A percentile compares a stretch with the other conserved stretches of the same genome.
Evolutionary conservation across 1,140 invertebrate species (phyloP).

Genomic region (Oedothorax gibbosus): DNA sequence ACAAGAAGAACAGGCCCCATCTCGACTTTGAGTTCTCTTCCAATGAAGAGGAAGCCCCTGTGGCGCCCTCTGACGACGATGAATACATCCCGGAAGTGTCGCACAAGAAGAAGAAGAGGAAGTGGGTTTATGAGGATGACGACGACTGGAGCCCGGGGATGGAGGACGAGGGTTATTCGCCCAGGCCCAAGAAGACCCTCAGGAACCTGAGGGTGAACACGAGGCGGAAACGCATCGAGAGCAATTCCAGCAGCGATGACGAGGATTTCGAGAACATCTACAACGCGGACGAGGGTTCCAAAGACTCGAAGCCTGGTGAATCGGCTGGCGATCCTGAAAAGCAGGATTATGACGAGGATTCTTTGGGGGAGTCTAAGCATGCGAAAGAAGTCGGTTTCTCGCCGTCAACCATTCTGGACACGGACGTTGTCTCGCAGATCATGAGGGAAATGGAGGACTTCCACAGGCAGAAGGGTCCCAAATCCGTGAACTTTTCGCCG

Average conservation of each 20-base stretch:
- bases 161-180: not conserved
- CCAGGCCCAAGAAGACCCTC: not conserved
- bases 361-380: not conserved
- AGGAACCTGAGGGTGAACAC: not conserved
- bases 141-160: constrained; percentile 12
- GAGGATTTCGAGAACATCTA: not conserved
- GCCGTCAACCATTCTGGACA: not conserved
- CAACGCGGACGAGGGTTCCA: not conserved
- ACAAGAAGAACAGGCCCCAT: not conserved
- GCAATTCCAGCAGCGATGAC: not conserved
- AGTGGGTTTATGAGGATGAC: constrained; percentile 32
- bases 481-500: no score
- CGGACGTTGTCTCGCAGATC: constrained; percentile 17
- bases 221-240: constrained; percentile 16
- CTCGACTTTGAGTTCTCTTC: not conserved
- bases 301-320: not conserved
- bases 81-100: not conserved
- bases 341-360: not conserved
- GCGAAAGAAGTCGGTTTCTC: not conserved
- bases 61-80: not conserved
- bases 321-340: not conserved
- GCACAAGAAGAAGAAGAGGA: constrained; percentile 2
- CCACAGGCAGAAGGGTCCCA: not conserved
- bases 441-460: constrained; percentile 32
- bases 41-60: not conserved